Evolutionary conservation across 2,888 invertebrate species (phyloP).

Genomic region (Eremobia ochroleuca): DNA sequence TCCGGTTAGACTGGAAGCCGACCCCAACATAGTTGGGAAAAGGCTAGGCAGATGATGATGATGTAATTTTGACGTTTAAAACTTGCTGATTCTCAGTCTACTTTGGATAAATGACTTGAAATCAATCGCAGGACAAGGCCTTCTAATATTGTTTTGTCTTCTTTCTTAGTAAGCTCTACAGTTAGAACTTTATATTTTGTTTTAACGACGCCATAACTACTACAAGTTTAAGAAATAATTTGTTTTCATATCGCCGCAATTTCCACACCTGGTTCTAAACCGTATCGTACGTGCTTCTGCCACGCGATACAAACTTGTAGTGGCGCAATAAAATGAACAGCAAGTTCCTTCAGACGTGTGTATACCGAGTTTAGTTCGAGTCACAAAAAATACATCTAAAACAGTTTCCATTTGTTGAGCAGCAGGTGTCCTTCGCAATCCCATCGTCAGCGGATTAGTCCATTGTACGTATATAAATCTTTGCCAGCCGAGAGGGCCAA

Average conservation of each 20-base stretch:
- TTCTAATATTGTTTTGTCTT: background rate
- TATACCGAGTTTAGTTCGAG: conserved; percentile 63
- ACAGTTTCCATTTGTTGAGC: conserved; percentile 82
- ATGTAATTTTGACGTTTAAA: too few relatives aligned
- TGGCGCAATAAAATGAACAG: conserved; percentile 59
- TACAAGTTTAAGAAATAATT: conserved; percentile 39
- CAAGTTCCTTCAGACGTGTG: conserved; percentile 49
- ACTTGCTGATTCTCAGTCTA: too few relatives aligned
- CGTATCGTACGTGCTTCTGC: conserved; percentile 56
- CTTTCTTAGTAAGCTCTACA: background rate
- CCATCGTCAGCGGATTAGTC: conserved; percentile 87
- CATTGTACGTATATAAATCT: conserved; percentile 86
- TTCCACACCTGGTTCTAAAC: conserved; percentile 55
- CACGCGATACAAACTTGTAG: conserved; percentile 52
- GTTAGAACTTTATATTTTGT: conserved; percentile 19
- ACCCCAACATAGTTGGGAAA: too few relatives aligned
- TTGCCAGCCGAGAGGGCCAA: conserved; percentile 72
- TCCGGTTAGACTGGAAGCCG: too few relatives aligned
- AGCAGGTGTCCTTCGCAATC: conserved; percentile 87
- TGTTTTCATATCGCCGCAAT: conserved; percentile 49
- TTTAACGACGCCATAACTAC: conserved; percentile 2
- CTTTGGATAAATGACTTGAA: background rate
- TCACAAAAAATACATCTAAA: conserved; percentile 72
- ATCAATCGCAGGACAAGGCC: background rate
- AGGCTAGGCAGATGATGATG: too few relatives aligned